Evolutionary conservation across 2,888 invertebrate genomes (phyloP).

Genomic region (Eudasyphora cyanicolor): DNA sequence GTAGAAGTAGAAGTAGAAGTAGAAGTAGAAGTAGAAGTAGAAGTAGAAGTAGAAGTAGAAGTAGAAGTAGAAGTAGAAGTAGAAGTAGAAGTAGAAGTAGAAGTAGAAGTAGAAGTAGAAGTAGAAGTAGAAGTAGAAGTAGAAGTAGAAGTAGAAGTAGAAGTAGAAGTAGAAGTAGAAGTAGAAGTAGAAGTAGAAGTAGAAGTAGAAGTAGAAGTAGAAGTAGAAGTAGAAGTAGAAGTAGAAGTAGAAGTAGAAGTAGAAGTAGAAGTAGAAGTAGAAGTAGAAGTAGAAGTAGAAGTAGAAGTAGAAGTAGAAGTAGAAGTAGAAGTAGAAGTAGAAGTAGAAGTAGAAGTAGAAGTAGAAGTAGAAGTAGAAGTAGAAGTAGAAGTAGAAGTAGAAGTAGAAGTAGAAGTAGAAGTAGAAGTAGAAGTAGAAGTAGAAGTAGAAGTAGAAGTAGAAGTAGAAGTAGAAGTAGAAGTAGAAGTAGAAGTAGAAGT

Average conservation of each 20-base stretch:
- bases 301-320: conserved; percentile 33
- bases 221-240: conserved; percentile 39
- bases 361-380: conserved; percentile 42
- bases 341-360: conserved; percentile 46
- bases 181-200: conserved; percentile 46
- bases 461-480: conserved; percentile 42
- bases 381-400: conserved; percentile 42
- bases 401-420: conserved; percentile 46
- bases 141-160: conserved; percentile 33
- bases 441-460: conserved; percentile 45
- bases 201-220: conserved; percentile 33
- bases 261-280: conserved; percentile 41
- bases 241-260: conserved; percentile 43
- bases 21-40: conserved; percentile 40
- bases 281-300: conserved; percentile 46
- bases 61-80: conserved; percentile 39
- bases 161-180: conserved; percentile 42
- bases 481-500: conserved; percentile 45
- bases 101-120: conserved; percentile 37
- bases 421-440: conserved; percentile 41
- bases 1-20: conserved; percentile 39
- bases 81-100: conserved; percentile 46
- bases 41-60: conserved; percentile 32
- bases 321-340: conserved; percentile 46
- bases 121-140: conserved; percentile 37